A percentile compares a stretch with the other conserved stretches of the same genome.
These are phyloP conservation scores for Metacarcinus magister DNA, from an alignment of 2,888 invertebrate genomes.

Conservation along the genomic window DNA sequence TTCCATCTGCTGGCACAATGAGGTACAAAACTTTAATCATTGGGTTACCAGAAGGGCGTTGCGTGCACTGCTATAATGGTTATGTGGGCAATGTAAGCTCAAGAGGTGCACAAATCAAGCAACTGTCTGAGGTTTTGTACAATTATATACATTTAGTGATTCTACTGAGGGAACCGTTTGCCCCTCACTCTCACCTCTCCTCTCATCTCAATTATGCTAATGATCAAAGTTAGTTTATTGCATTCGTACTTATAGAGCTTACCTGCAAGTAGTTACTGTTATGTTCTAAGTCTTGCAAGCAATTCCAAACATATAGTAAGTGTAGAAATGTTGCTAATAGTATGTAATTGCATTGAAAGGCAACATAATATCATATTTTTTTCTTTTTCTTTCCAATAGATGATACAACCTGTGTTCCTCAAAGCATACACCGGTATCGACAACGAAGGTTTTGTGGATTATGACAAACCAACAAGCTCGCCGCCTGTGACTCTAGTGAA, in stretches of 20 bases:
- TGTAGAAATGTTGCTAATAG: background rate
- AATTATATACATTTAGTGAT: no score
- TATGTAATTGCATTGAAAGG: background rate
- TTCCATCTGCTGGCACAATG: no score
- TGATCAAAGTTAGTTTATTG: no score
- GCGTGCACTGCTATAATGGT: no score
- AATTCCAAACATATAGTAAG: background rate
- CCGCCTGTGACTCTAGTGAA: background rate
- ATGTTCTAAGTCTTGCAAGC: background rate
- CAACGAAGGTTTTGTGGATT: conserved; percentile 67
- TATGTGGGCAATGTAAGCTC: no score
- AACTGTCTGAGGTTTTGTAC: no score
- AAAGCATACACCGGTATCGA: conserved; percentile 5
- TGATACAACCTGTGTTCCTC: background rate
- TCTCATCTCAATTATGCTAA: no score
- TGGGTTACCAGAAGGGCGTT: no score
- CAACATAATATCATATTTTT: background rate
- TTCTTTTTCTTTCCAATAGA: background rate
- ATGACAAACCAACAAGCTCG: background rate
- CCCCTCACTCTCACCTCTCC: no score
- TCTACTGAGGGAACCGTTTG: no score
- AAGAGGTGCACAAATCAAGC: no score
- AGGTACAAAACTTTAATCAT: no score
- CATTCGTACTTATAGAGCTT: background rate
- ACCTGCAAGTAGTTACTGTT: background rate